phyloP scores from a whole-genome alignment of 2,797 vertebrate species.

The Myotis planiceps region DNA sequence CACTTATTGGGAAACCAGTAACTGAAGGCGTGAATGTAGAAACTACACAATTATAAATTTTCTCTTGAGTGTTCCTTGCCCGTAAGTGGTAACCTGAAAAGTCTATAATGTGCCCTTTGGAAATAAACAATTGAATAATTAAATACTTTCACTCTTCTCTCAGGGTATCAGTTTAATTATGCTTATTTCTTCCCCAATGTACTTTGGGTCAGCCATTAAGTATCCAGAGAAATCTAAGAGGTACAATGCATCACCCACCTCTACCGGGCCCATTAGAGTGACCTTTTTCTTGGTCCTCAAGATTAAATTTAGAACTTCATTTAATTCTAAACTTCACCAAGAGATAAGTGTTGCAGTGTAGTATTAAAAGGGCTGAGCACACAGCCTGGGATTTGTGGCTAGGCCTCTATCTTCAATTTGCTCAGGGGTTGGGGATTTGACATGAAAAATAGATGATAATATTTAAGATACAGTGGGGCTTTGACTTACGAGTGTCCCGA shows the following conservation, averaged over 20 bases:
- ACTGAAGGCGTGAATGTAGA: not conserved
- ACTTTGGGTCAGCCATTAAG: conserved; percentile 56
- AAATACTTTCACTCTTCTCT: conserved; percentile 49
- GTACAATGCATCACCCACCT: conserved; percentile 32
- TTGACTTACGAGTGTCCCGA: too few species aligned
- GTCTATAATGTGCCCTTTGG: conserved; percentile 42
- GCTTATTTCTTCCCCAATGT: conserved; percentile 35
- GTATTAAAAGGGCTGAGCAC: not conserved
- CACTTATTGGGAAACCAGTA: conserved; percentile 39
- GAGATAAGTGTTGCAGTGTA: not conserved
- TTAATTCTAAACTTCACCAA: conserved; percentile 45
- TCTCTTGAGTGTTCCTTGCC: not conserved
- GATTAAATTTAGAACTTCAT: conserved; percentile 50
- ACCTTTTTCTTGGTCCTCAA: conserved; percentile 40
- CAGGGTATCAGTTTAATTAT: conserved; percentile 49
- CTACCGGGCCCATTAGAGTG: conserved; percentile 30
- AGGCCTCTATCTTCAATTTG: not conserved
- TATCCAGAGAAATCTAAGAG: conserved; percentile 50
- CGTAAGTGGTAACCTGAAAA: conserved; percentile 61
- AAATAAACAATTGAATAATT: conserved; percentile 67
- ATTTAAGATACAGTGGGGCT: not conserved
- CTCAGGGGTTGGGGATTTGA: not conserved
- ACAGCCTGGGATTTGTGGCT: not conserved
- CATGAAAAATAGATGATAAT: not conserved
- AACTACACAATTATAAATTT: conserved; percentile 55